Conservation (phyloP, 2,113 vertebrate genomes). For the Takifugu bimaculatus region DNA sequence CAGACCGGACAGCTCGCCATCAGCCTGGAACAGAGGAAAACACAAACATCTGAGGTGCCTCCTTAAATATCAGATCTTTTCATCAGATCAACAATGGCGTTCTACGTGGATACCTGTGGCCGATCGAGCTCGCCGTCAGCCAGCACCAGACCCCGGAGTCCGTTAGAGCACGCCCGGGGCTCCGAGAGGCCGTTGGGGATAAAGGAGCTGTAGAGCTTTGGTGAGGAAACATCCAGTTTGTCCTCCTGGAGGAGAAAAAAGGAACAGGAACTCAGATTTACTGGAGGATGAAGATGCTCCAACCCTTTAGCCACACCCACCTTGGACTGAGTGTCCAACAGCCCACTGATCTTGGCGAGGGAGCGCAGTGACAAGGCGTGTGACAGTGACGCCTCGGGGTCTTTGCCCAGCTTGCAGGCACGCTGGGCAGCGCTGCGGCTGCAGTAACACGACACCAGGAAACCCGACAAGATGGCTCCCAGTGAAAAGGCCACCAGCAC, state of each 20-base stretch:
- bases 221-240: conserved; percentile 54
- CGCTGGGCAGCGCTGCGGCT: conserved; percentile 63
- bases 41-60: background rate
- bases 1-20: conserved; percentile 75
- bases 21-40: conserved; percentile 52
- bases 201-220: conserved; percentile 77
- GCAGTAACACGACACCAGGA: conserved; percentile 83
- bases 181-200: conserved; percentile 59
- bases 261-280: background rate
- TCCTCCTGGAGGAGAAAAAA: conserved; percentile 56
- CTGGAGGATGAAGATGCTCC: too few species aligned
- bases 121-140: conserved; percentile 54
- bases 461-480: conserved; percentile 78
- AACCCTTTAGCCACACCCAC: conserved; percentile 6
- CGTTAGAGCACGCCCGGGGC: conserved; percentile 18
- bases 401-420: conserved; percentile 61
- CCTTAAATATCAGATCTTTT: background rate
- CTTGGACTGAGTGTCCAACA: conserved; percentile 71
- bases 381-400: conserved; percentile 72
- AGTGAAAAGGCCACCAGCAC: conserved; percentile 79
- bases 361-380: conserved; percentile 78
- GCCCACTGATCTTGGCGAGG: conserved; percentile 78
- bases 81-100: too few species aligned
- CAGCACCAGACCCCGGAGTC: conserved; percentile 19
- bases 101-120: conserved; percentile 42